These are phyloP conservation scores for Grammomys dolichurus DNA, from an alignment of 2,113 vertebrate species.

Conservation along the genomic window DNA sequence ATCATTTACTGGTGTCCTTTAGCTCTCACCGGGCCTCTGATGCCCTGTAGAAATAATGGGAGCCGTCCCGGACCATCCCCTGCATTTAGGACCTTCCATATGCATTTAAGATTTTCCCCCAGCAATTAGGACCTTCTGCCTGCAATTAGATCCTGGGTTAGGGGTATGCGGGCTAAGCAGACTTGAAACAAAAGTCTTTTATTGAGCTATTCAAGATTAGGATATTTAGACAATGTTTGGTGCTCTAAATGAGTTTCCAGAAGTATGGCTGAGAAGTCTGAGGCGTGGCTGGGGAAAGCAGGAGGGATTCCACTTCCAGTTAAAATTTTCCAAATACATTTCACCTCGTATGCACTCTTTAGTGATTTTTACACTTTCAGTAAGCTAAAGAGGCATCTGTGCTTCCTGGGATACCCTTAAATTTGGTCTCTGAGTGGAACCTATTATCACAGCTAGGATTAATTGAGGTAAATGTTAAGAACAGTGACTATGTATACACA, in stretches of 20 bases:
- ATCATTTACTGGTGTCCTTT: no score
- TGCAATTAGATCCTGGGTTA: no score
- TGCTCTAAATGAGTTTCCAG: not conserved
- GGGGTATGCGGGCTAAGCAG: rapidly evolving
- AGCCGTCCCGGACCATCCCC: rapidly evolving
- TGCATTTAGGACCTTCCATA: not conserved
- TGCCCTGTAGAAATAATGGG: not conserved
- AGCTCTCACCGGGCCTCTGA: no score
- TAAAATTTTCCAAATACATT: not conserved
- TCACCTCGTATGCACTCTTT: not conserved
- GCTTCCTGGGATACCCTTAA: not conserved
- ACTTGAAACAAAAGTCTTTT: not conserved
- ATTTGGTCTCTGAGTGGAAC: no score
- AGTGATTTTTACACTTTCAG: not conserved
- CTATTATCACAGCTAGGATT: not conserved
- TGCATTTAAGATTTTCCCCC: no score
- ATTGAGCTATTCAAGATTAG: not conserved
- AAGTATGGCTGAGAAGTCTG: not conserved
- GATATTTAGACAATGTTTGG: not conserved
- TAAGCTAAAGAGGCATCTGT: not conserved
- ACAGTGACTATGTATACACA: not conserved
- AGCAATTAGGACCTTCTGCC: not conserved
- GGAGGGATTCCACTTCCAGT: not conserved
- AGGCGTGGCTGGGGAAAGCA: no score
- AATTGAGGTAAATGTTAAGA: no score